Conservation (phyloP, 2,888 invertebrate species). For the Patella ulyssiponensis region DNA sequence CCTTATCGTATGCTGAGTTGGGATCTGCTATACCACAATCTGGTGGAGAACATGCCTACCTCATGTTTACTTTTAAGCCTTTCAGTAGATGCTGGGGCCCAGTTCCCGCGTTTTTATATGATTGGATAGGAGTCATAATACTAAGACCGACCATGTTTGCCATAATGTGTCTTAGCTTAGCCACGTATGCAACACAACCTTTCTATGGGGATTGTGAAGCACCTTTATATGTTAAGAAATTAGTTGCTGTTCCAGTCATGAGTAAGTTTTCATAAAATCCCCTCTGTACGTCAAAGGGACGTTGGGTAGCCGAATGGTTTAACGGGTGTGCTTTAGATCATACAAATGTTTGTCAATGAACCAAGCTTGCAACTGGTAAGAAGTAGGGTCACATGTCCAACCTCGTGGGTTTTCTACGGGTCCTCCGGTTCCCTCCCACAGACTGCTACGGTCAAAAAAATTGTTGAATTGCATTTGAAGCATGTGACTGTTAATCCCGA, state of each 20-base stretch:
- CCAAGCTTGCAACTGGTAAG: too few species aligned
- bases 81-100: conserved; percentile 67
- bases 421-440: too few species aligned
- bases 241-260: conserved; percentile 53
- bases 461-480: too few species aligned
- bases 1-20: conserved; percentile 85
- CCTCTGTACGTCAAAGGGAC: too few species aligned
- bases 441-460: too few species aligned
- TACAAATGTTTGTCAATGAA: too few species aligned
- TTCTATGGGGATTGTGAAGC: conserved; percentile 58
- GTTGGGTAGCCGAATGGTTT: too few species aligned
- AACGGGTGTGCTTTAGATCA: too few species aligned
- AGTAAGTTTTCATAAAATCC: conserved; percentile 43
- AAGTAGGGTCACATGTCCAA: too few species aligned
- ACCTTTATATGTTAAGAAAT: conserved; percentile 52
- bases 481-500: too few species aligned
- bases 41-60: conserved; percentile 86
- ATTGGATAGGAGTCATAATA: conserved; percentile 74
- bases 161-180: conserved; percentile 73
- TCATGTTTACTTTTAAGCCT: conserved; percentile 52
- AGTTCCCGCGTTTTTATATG: conserved; percentile 75
- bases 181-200: conserved; percentile 62
- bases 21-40: conserved; percentile 85
- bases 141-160: conserved; percentile 71
- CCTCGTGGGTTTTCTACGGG: too few species aligned